These are phyloP conservation scores for Rallus limicola DNA, from an alignment of 2,113 vertebrate species.

Conservation along the genomic window DNA sequence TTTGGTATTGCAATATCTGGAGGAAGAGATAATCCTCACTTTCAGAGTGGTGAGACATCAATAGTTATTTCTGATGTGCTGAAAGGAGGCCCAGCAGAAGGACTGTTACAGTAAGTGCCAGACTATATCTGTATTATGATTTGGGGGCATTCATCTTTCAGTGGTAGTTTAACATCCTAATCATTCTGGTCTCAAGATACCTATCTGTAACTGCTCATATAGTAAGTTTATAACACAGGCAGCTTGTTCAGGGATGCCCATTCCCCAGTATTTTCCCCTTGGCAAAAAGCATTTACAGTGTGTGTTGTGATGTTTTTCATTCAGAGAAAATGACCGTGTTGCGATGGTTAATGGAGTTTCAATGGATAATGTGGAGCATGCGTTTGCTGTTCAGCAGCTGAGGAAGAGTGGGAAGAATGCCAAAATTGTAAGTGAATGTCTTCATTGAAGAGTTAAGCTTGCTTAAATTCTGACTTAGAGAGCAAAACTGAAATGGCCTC, in stretches of 20 bases:
- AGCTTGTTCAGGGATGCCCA: not conserved
- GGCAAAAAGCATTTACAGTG: not conserved
- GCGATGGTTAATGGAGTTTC: slow-evolving; percentile 99
- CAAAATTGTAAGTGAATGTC: slow-evolving; percentile 91
- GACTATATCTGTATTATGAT: not conserved
- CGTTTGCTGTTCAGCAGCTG: slow-evolving; percentile 96
- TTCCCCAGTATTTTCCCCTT: not conserved
- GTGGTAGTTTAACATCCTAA: not conserved
- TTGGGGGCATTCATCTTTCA: not conserved
- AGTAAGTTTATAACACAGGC: not conserved
- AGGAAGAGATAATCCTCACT: slow-evolving; percentile 98
- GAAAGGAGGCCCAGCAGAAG: slow-evolving; percentile 97
- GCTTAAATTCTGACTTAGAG: not conserved
- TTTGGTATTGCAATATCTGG: slow-evolving; percentile 99
- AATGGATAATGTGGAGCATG: slow-evolving; percentile 99
- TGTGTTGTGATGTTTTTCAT: not conserved
- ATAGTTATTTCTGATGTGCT: slow-evolving; percentile 99
- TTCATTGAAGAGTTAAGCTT: not conserved
- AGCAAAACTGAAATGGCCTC: not conserved
- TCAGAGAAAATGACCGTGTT: slow-evolving; percentile 97
- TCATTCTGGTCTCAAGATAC: not conserved
- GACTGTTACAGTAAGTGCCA: slow-evolving; percentile 92
- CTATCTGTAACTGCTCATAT: not conserved
- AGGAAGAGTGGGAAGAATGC: slow-evolving; percentile 99
- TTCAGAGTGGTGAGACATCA: slow-evolving; percentile 98